Base-by-base conservation (phyloP, 2,113 vertebrate species). In the Lepus americanus region DNA sequence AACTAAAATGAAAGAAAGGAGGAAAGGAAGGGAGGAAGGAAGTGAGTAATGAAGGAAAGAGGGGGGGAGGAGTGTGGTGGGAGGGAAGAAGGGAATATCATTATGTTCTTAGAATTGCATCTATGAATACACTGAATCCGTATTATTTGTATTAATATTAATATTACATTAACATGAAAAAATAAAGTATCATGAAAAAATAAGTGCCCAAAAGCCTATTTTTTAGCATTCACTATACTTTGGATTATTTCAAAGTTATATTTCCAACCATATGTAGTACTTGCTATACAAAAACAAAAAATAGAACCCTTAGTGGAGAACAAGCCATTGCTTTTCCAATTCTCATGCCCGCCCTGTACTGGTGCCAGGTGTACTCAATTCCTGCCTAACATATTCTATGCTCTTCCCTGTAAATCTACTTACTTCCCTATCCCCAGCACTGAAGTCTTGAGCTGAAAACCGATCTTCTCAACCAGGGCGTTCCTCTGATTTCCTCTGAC, bases 221-320 rank as follows among this genome's bases (percentile, higher is more conserved):
- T 53, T 61, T 73, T n/a, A 87, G 25, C 4, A 83, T 31, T 74
- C 22, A 55, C 13, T 67, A 55, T 44, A 82, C 17, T 89, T 73
- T 33, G n/a, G 12, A 25, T 73, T 59, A 72, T 17, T 55, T 12
- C 27, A 72, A 91, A 88, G 59, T 77, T 89, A 31, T 66, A 63
- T 51, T 94, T 63, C 55, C 39, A 77, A 66, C 31, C 44, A 92
- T 20, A 74, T 3, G 20, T 66, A 10, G 13, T 36, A 23, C 70
- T 73, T 90, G 27, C 64, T 84, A 59, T 10, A 67, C 22, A 87
- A 92, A 64, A 86, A 33, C 55, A 92, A 90, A 53, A 31, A 13
- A 22, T 22, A 53, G 36, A 36, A 36, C 36, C 36, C 36, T 36
- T 36, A 36, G 25, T 53, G 0, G 70, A 55, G 51, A 89, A 9